These are phyloP conservation scores for Beris morrisii DNA, from an alignment of 2,888 invertebrate species.

Conservation along the genomic window DNA sequence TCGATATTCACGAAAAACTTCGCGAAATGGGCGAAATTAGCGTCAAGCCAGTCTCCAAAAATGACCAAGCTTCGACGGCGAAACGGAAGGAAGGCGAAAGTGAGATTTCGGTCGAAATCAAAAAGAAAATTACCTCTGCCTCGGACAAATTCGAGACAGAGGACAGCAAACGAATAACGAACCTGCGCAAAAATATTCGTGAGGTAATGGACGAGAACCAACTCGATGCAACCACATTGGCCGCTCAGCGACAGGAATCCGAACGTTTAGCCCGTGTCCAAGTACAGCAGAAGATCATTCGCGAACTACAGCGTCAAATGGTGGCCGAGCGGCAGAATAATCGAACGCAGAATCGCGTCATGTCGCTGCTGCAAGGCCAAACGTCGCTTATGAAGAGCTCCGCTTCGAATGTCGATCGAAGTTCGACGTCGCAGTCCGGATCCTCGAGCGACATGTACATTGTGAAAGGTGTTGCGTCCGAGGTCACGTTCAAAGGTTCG, in stretches of 20 bases:
- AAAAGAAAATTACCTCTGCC: constrained; percentile 46
- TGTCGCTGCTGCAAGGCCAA: constrained; percentile 73
- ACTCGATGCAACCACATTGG: constrained; percentile 86
- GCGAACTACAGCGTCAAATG: constrained; percentile 80
- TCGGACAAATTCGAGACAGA: constrained; percentile 46
- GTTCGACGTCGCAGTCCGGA: constrained; percentile 6
- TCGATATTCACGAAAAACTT: constrained; percentile 64
- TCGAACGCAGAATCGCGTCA: constrained; percentile 70
- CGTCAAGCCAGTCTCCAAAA: constrained; percentile 53
- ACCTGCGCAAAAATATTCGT: constrained; percentile 82
- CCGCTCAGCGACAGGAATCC: constrained; percentile 90
- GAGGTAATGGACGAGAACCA: constrained; percentile 94
- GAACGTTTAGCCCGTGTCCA: constrained; percentile 83
- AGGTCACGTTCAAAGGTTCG: constrained; percentile 33
- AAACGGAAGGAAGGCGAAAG: constrained; percentile 28
- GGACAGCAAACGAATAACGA: constrained; percentile 49
- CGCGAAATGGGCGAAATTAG: constrained; percentile 66
- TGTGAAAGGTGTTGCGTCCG: constrained; percentile 31
- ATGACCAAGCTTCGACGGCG: background rate
- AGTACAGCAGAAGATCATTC: constrained; percentile 79
- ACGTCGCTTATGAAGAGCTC: constrained; percentile 59
- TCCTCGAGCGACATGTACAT: constrained; percentile 34
- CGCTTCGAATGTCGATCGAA: constrained; percentile 40
- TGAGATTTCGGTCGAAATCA: constrained; percentile 57
- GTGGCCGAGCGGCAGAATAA: constrained; percentile 70